Evolutionary conservation across 2,888 invertebrate species (phyloP).

Genomic region (Ochropleura leucogaster): DNA sequence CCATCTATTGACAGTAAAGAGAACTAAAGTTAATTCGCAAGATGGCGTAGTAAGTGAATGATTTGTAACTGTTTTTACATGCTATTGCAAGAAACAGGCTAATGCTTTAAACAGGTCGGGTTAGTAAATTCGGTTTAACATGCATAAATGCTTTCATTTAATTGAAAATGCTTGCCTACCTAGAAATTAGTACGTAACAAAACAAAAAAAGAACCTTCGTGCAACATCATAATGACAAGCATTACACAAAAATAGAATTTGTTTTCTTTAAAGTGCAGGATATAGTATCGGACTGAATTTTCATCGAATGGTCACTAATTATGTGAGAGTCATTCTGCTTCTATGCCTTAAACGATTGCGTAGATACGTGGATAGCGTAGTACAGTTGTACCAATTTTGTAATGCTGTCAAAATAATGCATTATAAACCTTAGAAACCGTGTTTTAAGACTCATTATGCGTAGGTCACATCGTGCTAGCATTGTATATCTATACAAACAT

Average conservation of each 20-base stretch:
- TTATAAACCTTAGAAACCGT: constrained; percentile 39
- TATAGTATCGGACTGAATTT: constrained; percentile 27
- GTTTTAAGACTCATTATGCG: constrained; percentile 47
- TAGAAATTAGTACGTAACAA: neutral
- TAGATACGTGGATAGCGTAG: constrained; percentile 63
- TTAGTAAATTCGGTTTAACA: neutral
- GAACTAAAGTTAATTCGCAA: constrained; percentile 18
- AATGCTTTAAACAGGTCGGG: neutral
- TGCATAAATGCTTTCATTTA: neutral
- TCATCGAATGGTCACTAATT: constrained; percentile 50
- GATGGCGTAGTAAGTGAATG: constrained; percentile 41
- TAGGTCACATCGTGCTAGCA: constrained; percentile 27
- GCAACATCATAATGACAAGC: neutral
- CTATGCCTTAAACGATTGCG: constrained; percentile 54
- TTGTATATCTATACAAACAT: constrained; percentile 70
- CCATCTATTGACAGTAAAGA: constrained; percentile 42
- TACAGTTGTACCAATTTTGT: constrained; percentile 56
- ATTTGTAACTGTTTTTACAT: neutral
- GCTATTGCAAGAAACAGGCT: neutral
- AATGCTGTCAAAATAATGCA: constrained; percentile 39
- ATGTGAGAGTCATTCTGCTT: constrained; percentile 42
- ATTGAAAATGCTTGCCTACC: neutral
- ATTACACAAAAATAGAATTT: neutral
- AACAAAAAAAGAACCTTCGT: neutral
- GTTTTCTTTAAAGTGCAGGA: constrained; percentile 11